Evolutionary conservation across 2,113 vertebrate genomes (phyloP).

Genomic region (Notiomystis cincta): DNA sequence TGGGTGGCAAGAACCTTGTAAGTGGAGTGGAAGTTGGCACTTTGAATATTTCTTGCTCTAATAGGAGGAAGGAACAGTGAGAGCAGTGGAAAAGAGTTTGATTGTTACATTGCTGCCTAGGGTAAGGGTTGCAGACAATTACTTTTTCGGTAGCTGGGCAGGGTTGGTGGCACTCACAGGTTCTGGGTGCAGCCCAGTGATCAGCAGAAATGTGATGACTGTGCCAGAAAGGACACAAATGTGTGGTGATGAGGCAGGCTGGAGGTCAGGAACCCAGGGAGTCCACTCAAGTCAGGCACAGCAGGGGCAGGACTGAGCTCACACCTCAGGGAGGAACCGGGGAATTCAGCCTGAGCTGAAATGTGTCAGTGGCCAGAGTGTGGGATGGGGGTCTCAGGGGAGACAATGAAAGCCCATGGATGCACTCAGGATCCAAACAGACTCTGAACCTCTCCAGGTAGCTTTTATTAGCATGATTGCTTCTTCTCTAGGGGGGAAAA

Average conservation of each 20-base stretch:
- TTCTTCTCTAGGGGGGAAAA: rapidly evolving
- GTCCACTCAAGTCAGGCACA: background rate
- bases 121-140: background rate
- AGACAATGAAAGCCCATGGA: background rate
- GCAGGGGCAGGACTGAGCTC: background rate
- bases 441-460: background rate
- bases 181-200: background rate
- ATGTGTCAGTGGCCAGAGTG: background rate
- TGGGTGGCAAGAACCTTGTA: background rate
- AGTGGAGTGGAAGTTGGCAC: background rate
- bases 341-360: background rate
- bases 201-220: constrained; percentile 12
- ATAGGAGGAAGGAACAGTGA: background rate
- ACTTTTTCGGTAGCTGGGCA: background rate
- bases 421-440: background rate
- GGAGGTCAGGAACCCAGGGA: background rate
- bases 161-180: background rate
- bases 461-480: background rate
- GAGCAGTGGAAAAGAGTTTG: background rate
- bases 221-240: background rate
- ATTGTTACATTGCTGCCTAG: background rate
- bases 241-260: background rate
- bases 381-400: background rate
- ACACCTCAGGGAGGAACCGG: background rate
- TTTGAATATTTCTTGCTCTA: background rate